A percentile compares a stretch with the other conserved stretches of the same genome.
These are phyloP conservation scores for Halictus rubicundus DNA, from an alignment of 1,140 invertebrate species.

Conservation along the genomic window DNA sequence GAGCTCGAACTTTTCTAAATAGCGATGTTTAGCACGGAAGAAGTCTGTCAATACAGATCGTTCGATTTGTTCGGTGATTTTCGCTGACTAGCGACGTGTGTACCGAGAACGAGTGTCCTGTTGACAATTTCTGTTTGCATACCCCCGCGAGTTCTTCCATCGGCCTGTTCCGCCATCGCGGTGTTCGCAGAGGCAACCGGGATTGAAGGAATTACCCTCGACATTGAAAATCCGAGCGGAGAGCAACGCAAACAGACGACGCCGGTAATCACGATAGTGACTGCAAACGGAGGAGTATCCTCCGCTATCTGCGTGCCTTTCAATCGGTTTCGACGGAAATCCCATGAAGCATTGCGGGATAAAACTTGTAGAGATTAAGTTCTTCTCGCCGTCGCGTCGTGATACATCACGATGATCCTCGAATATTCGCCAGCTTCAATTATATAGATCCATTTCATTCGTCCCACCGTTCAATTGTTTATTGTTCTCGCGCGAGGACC, in stretches of 20 bases:
- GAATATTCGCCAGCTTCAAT: neutral
- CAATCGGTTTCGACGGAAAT: conserved; percentile 9
- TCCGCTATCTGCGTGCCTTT: neutral
- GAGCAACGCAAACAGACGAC: conserved; percentile 17
- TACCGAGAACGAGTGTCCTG: neutral
- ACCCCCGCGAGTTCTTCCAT: neutral
- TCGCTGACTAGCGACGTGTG: neutral
- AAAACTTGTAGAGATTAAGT: neutral
- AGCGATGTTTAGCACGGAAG: neutral
- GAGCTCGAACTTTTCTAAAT: neutral
- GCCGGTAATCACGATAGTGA: conserved; percentile 29
- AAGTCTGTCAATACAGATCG: neutral
- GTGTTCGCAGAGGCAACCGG: neutral
- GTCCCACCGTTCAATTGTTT: too few species aligned
- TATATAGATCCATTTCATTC: neutral
- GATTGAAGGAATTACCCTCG: conserved; percentile 17
- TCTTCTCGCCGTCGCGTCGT: too few species aligned
- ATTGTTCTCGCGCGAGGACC: too few species aligned
- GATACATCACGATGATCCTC: neutral
- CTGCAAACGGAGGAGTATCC: neutral
- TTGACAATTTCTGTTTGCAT: conserved; percentile 9
- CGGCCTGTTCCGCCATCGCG: too few species aligned
- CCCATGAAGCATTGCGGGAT: neutral
- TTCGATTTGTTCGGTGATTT: neutral
- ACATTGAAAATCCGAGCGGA: conserved; percentile 31